phyloP scores from a whole-genome alignment of 2,888 invertebrate species.

The Hemicrepidius hirtus region DNA sequence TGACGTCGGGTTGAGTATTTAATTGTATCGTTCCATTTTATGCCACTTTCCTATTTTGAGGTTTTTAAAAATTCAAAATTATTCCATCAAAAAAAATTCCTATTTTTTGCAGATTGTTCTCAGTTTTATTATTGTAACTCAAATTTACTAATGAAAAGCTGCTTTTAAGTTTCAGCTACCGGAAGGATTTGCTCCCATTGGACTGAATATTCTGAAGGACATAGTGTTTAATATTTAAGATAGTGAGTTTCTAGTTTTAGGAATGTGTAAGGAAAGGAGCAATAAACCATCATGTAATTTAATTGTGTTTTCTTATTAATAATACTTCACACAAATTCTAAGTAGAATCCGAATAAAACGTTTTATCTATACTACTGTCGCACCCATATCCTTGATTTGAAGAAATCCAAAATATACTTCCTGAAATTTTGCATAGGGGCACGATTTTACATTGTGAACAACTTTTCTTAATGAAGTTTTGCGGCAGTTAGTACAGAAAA shows the following conservation, averaged over 20 bases:
- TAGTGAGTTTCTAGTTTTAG: not conserved
- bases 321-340: too few relatives aligned
- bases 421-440: too few relatives aligned
- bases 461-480: too few relatives aligned
- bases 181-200: not conserved
- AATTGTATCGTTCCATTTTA: conserved; percentile 63
- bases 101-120: conserved; percentile 26
- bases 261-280: conserved; percentile 41
- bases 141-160: conserved; percentile 40
- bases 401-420: too few relatives aligned
- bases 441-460: too few relatives aligned
- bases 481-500: too few relatives aligned
- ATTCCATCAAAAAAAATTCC: not conserved
- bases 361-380: too few relatives aligned
- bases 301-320: too few relatives aligned
- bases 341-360: too few relatives aligned
- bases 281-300: conserved; percentile 38
- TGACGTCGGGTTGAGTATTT: conserved; percentile 60
- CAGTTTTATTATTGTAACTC: not conserved
- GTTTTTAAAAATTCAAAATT: conserved; percentile 1
- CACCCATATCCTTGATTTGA: too few relatives aligned
- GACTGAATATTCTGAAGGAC: not conserved
- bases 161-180: conserved; percentile 51
- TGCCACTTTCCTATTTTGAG: not conserved
- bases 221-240: conserved; percentile 4